Evolutionary conservation across 2,113 vertebrate genomes (phyloP), one percentile per base, ranked within the genome.

Genomic region (Oreochromis spilurus): DNA sequence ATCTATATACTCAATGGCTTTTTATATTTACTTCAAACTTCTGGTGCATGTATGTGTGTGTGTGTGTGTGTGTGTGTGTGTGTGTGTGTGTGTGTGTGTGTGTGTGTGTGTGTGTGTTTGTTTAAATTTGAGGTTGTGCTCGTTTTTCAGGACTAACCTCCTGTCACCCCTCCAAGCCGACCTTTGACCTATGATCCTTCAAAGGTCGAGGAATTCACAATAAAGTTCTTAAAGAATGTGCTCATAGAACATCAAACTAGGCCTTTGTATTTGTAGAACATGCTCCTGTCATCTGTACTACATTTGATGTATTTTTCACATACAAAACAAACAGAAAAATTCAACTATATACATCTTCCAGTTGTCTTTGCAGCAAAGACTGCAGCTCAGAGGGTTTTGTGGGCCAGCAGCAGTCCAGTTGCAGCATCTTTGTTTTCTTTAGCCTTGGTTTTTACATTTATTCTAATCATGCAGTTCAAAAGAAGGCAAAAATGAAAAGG

Each of bases 1-100:
- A 95, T 93, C 93, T 95, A 95, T 93, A 95, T 94, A 95, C 77
- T 95, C 86, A 96, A 97, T 96, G 96, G 96, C 96, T 97, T 96
- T 94, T 95, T 89, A 93, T 90, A 90, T 95, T 92, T 79, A 85
- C 84, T 87, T 91, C 62, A 52, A 89, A 91, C 89, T 89, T 92
- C 86, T 84, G 88, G 36, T 84, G 82, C 43, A 45, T 53, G 26
- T 84, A 60, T 83, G 19, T n/a, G 19, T 53, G 78, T 87, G 60
- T 38, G 3, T 8, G 10, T 65, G 34, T 81, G 43, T 77, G 84
- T 43, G 80, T 72, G 26, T 72, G 13, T 45, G 26, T 84, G 70
- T 83, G 19, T n/a, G 19, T 53, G 78, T 87, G 60, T 38, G 26
- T 84, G 70, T 83, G 19, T n/a, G 19, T 53, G 78, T 87, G 60